These are phyloP conservation scores for Hypsibius dujardini DNA, from an alignment of 1,140 invertebrate genomes.

Conservation along the genomic window DNA sequence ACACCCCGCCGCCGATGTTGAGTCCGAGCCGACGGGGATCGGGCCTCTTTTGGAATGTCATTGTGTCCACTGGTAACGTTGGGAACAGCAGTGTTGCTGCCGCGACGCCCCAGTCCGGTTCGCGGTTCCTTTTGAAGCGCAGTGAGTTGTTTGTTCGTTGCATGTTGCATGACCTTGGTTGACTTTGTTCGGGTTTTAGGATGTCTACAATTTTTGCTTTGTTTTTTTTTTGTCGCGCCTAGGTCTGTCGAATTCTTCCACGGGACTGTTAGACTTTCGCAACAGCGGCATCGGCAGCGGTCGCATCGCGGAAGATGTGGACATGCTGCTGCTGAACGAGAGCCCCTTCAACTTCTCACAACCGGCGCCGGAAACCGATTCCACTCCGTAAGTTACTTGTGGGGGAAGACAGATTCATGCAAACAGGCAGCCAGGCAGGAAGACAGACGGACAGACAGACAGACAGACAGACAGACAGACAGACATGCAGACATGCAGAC, in stretches of 20 bases:
- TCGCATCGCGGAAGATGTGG: too few species aligned
- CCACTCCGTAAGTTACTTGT: constrained; percentile 20
- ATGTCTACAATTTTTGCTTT: constrained; percentile 18
- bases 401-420: not conserved
- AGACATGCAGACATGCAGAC: too few species aligned
- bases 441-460: too few species aligned
- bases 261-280: constrained; percentile 21
- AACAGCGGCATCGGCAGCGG: not conserved
- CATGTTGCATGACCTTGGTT: not conserved
- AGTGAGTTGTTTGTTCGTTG: not conserved
- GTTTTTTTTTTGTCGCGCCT: constrained; percentile 21
- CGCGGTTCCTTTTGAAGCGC: constrained; percentile 4
- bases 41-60: constrained; percentile 53
- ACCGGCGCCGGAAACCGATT: constrained; percentile 19
- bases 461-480: too few species aligned
- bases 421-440: too few species aligned
- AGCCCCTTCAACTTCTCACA: constrained; percentile 20
- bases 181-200: not conserved
- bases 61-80: constrained; percentile 26
- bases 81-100: constrained; percentile 19
- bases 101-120: constrained; percentile 25
- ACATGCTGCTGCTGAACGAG: not conserved
- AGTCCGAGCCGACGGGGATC: constrained; percentile 66
- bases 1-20: constrained; percentile 77
- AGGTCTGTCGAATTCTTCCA: constrained; percentile 13